These are phyloP conservation scores for Oenanthe melanoleuca DNA, from an alignment of 2,113 vertebrate genomes.

Conservation along the genomic window DNA sequence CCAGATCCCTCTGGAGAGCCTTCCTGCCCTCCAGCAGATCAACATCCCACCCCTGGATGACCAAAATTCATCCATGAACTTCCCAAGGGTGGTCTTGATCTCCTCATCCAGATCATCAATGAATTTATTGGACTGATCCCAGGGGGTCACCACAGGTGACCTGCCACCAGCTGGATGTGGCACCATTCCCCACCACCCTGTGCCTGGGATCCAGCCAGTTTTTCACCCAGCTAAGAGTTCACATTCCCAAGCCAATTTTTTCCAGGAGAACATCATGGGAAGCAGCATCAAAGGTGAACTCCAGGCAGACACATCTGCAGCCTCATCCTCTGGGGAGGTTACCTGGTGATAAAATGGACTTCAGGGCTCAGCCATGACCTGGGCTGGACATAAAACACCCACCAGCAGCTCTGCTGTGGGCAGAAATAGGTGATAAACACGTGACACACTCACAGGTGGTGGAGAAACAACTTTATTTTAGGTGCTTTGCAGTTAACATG, in stretches of 20 bases:
- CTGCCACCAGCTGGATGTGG: background rate
- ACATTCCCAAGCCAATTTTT: background rate
- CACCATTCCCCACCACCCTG: background rate
- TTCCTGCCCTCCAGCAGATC: background rate
- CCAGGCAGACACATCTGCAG: background rate
- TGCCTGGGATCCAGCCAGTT: no score
- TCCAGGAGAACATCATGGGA: fast-evolving
- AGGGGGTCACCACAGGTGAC: background rate
- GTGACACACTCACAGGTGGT: background rate
- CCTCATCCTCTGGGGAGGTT: no score
- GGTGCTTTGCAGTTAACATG: background rate
- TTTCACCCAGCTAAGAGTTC: background rate
- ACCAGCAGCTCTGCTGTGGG: background rate
- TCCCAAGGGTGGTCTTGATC: background rate
- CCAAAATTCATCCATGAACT: fast-evolving
- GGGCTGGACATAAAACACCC: background rate
- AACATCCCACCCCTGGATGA: background rate
- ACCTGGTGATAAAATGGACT: background rate
- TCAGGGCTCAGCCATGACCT: background rate
- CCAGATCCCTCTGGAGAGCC: background rate
- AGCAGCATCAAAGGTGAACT: background rate
- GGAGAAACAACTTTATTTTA: slow-evolving; percentile 19
- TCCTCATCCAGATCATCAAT: background rate
- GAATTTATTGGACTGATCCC: background rate
- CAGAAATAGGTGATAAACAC: background rate